Conservation (phyloP, 1,140 invertebrate species). For the Rhyacophila brunnea region DNA sequence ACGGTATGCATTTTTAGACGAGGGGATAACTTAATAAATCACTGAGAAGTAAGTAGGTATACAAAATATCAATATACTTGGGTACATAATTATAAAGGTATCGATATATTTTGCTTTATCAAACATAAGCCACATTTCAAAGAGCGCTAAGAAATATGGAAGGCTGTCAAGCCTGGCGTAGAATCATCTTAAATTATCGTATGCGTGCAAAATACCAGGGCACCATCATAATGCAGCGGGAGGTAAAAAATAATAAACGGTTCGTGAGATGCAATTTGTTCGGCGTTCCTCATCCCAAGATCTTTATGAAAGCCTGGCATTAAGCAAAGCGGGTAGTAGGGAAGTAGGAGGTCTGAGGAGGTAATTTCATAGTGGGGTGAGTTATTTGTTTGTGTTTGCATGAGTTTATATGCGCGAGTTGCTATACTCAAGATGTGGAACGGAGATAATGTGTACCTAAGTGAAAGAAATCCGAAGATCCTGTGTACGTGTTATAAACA, state of each 20-base stretch:
- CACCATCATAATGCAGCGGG: conserved; percentile 5
- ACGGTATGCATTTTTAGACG: no score
- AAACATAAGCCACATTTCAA: conserved; percentile 14
- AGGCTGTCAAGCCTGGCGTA: conserved; percentile 7
- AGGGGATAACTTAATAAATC: no score
- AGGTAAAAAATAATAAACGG: conserved; percentile 29
- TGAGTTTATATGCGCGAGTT: conserved; percentile 15
- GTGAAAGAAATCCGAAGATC: background rate
- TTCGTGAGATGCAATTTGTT: conserved; percentile 30
- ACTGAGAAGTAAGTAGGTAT: no score
- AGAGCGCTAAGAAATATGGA: background rate
- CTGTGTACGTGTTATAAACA: background rate
- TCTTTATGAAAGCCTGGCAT: conserved; percentile 20
- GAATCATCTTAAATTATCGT: conserved; percentile 25
- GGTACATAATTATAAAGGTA: conserved; percentile 2
- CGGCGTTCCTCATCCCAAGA: conserved; percentile 20
- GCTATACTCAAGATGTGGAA: conserved; percentile 12
- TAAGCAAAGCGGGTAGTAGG: conserved; percentile 10
- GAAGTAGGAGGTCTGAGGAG: conserved; percentile 9
- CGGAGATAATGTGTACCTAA: background rate
- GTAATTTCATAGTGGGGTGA: conserved; percentile 21
- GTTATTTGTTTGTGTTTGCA: conserved; percentile 24
- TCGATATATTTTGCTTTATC: conserved; percentile 2
- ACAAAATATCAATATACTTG: no score
- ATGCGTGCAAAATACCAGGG: conserved; percentile 24